Percentiles rank a stretch among this genome's conserved stretches.
phyloP scores from a whole-genome alignment of 2,888 invertebrate genomes.

The Nomada ferruginata region DNA sequence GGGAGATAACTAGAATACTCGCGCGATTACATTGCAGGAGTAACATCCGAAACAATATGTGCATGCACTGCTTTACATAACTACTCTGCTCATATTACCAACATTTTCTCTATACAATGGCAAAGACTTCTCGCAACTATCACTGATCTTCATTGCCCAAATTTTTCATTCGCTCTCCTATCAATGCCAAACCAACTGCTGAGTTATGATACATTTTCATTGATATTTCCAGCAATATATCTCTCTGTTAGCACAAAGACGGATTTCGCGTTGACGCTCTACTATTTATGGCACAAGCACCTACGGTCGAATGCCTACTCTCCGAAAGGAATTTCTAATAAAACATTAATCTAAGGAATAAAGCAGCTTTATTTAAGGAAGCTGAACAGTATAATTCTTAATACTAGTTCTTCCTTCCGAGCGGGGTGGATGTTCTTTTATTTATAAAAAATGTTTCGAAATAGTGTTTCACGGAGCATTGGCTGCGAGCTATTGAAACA shows the following conservation, averaged over 20 bases:
- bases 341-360: not conserved
- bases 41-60: no score
- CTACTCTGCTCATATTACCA: no score
- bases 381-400: not conserved
- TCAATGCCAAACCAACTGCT: not conserved
- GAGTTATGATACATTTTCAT: not conserved
- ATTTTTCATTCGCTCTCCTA: not conserved
- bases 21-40: no score
- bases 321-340: not conserved
- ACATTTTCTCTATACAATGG: no score
- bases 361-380: not conserved
- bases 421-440: slow-evolving; percentile 35
- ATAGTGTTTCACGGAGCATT: slow-evolving; percentile 46
- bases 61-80: no score
- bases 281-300: not conserved
- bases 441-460: slow-evolving; percentile 57
- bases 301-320: not conserved
- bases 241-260: not conserved
- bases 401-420: not conserved
- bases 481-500: slow-evolving; percentile 58
- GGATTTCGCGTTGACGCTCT: no score
- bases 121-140: no score
- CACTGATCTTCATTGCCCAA: not conserved
- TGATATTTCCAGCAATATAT: not conserved
- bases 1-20: no score